Evolutionary conservation across 2,888 invertebrate species (phyloP), one percentile per base, ranked within the genome.

Genomic region (Eupithecia subumbrata): DNA sequence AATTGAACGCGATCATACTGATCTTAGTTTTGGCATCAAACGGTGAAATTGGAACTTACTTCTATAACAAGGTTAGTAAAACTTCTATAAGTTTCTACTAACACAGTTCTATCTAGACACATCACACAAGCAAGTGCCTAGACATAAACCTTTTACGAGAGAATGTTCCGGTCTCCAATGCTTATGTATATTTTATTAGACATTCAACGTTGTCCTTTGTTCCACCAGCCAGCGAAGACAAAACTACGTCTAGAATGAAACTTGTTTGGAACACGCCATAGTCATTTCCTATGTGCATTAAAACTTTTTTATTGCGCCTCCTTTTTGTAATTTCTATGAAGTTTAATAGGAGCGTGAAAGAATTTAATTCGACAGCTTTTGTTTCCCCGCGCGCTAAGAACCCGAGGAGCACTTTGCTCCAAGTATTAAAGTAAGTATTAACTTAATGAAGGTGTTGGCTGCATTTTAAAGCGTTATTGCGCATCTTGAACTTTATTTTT

Each of bases 271-370:
- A 79, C 81, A 81, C 78, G 81, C 81, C 76, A 82, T 80, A 80
- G 76, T 76, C 77, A 82, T 84, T 84, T 82, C 84, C 84, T 81
- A 79, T 81, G 79, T 81, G 81, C 84, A 83, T 84, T 84, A 82
- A 84, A 85, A 85, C 83, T 84, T 84, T 82, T 82, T 83, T 85
- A 84, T 83, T 80, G 81, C 76, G 76, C 75, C 75, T 76, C 73
- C 66, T 74, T 78, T 79, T 66, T 71, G 79, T 79, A 80, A 78
- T 81, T 80, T 75, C 77, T 74, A 71, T 76, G 63, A 73, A 76
- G 78, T 76, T 80, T 77, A 71, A 75, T 78, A 73, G 76, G 70
- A 68, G 74, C 72, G 69, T 72, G 72, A 76, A 79, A 77, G 72
- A 78, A 80, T 79, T 73, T 75, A 74, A 78, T 76, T 73, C 78